phyloP scores from a whole-genome alignment of 2,888 invertebrate genomes.

The Sabatieria punctata region DNA sequence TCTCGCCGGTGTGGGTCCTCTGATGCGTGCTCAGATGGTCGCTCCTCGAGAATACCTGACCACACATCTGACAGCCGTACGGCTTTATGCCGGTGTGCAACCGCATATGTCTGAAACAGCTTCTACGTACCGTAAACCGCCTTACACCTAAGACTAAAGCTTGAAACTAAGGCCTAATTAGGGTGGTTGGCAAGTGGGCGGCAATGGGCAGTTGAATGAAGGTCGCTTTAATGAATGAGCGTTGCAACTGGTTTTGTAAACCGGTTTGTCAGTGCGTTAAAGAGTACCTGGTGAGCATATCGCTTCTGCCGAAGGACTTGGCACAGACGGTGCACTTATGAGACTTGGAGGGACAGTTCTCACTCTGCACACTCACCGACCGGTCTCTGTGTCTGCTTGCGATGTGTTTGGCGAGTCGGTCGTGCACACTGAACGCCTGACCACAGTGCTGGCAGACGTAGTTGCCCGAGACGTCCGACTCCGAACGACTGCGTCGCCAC shows the following conservation, averaged over 20 bases:
- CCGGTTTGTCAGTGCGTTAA: too few species aligned
- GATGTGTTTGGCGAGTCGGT: conserved; percentile 88
- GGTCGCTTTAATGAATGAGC: too few species aligned
- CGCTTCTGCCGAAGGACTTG: conserved; percentile 81
- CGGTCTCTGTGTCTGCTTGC: conserved; percentile 70
- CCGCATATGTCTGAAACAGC: conserved; percentile 58
- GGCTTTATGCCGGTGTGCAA: conserved; percentile 94
- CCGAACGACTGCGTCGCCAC: conserved; percentile 20
- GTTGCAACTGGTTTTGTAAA: too few species aligned
- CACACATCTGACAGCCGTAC: conserved; percentile 63
- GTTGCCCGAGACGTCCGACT: conserved; percentile 17
- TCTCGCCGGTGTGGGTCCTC: conserved; percentile 78
- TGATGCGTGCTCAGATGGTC: conserved; percentile 96
- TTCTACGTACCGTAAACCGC: too few species aligned
- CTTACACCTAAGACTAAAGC: too few species aligned
- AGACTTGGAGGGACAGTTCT: conserved; percentile 34
- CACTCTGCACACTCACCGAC: conserved; percentile 32
- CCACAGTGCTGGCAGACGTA: conserved; percentile 75
- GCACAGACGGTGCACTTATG: conserved; percentile 87
- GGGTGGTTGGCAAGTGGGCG: too few species aligned
- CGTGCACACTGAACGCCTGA: conserved; percentile 86
- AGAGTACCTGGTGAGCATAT: conserved; percentile 71
- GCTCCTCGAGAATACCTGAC: conserved; percentile 49
- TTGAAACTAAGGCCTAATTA: too few species aligned
- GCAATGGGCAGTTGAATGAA: too few species aligned